Base-by-base conservation (phyloP, 2,888 invertebrate genomes). In the Drosophila subsilvestris region DNA sequence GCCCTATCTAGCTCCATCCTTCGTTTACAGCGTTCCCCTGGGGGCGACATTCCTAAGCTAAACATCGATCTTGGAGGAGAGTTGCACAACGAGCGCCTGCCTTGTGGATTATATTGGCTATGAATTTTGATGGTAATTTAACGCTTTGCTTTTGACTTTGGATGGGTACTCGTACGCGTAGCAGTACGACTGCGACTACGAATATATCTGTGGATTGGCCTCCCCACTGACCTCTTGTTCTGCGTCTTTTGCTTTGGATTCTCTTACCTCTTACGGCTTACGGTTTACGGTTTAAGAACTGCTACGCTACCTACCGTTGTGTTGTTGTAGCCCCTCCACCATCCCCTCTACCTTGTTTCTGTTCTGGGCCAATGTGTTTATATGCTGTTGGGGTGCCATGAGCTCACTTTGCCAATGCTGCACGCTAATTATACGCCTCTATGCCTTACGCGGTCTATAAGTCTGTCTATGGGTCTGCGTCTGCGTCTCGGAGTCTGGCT, bases 381-480 rank as follows among this genome's bases (percentile, higher is more conserved):
- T 44, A 49, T 55, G 55, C 44, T 44, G 37, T 58, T 66, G 54
- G 37, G 51, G 61, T 75, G 51, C 65, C 65, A 75, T 65, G 69
- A 75, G 59, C 69, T 75, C 61, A 60, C 74, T 84, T 81, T 73
- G 85, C 81, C 86, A 86, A 85, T 78, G 86, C 76, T 83, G 80
- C 83, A 88, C 86, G 83, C 88, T 84, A 84, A 84, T 84, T 84
- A 88, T 67, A 84, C 83, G 83, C 84, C 88, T 88, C 78, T 88
- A 74, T 84, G 83, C 76, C 67, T 86, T 88, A 88, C 86, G 88
- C 86, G 88, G 79, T 79, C 70, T 85, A 65, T 51, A 56, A 37
- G 69, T 42, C 62, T 58, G 68, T 68, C 66, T 44, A 61, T 56
- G 44, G 44, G 43, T 55, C 14, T 22, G 42, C 10, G 44, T 44